A percentile compares a stretch with the other conserved stretches of the same genome.
These are phyloP conservation scores for Hippocampus zosterae DNA, from an alignment of 2,113 vertebrate species.

Conservation along the genomic window DNA sequence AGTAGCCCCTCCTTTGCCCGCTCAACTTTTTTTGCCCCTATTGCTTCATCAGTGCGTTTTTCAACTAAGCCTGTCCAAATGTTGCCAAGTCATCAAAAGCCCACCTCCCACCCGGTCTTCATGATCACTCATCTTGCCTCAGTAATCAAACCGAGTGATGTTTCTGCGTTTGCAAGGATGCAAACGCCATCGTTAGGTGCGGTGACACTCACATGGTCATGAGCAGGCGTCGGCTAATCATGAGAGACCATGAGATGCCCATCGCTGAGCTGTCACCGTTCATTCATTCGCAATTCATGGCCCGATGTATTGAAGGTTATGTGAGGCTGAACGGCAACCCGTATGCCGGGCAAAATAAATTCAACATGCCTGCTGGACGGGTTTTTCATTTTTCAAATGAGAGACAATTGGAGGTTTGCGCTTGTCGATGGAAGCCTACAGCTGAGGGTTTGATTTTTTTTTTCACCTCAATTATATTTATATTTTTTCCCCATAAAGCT, in stretches of 20 bases:
- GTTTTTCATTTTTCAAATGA: slow-evolving; percentile 12
- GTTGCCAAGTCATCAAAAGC: slow-evolving; percentile 74
- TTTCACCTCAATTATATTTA: background rate
- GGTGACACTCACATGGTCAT: slow-evolving; percentile 60
- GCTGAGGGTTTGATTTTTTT: background rate
- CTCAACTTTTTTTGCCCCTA: slow-evolving; percentile 27
- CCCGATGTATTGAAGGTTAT: slow-evolving; percentile 25
- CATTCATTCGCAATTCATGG: slow-evolving; percentile 39
- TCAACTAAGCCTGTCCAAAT: slow-evolving; percentile 32
- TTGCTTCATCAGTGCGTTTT: slow-evolving; percentile 36
- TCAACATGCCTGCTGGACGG: background rate
- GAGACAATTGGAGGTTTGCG: slow-evolving; percentile 6
- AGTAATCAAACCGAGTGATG: slow-evolving; percentile 66
- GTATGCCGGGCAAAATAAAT: slow-evolving; percentile 11
- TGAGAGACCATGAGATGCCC: slow-evolving; percentile 28
- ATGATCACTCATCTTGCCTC: slow-evolving; percentile 71
- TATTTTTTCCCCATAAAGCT: background rate
- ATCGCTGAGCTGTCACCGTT: slow-evolving; percentile 49
- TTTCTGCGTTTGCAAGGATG: slow-evolving; percentile 19
- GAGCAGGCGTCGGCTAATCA: slow-evolving; percentile 40
- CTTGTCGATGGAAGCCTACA: background rate
- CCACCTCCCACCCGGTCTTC: slow-evolving; percentile 56
- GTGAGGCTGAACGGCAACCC: slow-evolving; percentile 13
- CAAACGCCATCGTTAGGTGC: slow-evolving; percentile 19
- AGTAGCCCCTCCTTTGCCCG: slow-evolving; percentile 48